Conservation (phyloP, 1,140 invertebrate species). For the Drosophila yakuba region DNA sequence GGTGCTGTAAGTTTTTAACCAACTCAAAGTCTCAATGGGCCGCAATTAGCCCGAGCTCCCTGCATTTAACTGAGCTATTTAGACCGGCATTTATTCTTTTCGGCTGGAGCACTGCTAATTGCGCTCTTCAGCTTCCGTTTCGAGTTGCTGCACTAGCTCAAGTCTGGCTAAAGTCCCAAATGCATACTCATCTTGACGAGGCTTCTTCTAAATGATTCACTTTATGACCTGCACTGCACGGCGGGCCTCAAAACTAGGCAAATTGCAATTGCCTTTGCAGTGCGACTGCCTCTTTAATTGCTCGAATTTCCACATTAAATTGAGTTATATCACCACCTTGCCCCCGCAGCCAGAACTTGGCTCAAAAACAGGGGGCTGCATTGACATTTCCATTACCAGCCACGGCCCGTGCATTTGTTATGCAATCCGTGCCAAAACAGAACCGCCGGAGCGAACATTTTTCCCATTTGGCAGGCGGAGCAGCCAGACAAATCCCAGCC, state of each 20-base stretch:
- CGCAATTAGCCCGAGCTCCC: slow-evolving; percentile 69
- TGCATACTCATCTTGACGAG: slow-evolving; percentile 21
- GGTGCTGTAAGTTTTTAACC: slow-evolving; percentile 55
- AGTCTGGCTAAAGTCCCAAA: slow-evolving; percentile 25
- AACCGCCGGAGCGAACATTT: slow-evolving; percentile 61
- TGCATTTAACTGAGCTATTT: slow-evolving; percentile 56
- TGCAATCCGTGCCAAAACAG: slow-evolving; percentile 65
- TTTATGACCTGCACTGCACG: slow-evolving; percentile 13
- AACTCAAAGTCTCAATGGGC: slow-evolving; percentile 64
- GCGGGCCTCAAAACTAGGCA: slow-evolving; percentile 15
- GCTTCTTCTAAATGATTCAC: slow-evolving; percentile 46
- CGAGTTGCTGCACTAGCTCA: slow-evolving; percentile 45
- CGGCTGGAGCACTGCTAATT: slow-evolving; percentile 65
- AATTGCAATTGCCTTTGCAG: slow-evolving; percentile 23
- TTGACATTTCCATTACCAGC: slow-evolving; percentile 8
- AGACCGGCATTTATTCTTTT: slow-evolving; percentile 39
- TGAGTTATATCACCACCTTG: slow-evolving; percentile 27
- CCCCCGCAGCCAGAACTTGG: background rate
- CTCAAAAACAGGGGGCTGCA: background rate
- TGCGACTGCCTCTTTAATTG: slow-evolving; percentile 30
- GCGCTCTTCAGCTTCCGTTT: slow-evolving; percentile 55
- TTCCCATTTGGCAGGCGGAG: slow-evolving; percentile 66
- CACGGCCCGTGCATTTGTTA: slow-evolving; percentile 54
- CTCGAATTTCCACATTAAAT: slow-evolving; percentile 37
- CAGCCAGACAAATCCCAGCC: slow-evolving; percentile 72